Evolutionary conservation across 2,797 vertebrate genomes (phyloP).

Genomic region (Poecile montanus): DNA sequence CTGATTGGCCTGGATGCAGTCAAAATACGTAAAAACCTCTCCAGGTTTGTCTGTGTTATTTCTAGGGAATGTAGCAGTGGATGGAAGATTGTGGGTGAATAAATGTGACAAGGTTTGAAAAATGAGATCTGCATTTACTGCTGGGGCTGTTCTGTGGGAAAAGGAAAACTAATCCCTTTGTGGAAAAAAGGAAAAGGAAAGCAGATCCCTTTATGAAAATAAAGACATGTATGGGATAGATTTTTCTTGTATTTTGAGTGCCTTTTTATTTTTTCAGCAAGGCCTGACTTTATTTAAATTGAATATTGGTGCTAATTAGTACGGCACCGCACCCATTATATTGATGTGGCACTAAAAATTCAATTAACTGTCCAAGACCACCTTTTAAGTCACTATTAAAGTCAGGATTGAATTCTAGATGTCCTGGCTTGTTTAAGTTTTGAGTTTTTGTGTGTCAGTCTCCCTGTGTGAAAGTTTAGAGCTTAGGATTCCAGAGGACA

Average conservation of each 20-base stretch:
- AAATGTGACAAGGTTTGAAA: not conserved
- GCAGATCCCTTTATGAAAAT: not conserved
- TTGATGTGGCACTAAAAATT: not conserved
- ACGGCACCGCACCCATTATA: fast-evolving
- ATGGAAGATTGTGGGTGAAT: not conserved
- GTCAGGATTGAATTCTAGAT: not conserved
- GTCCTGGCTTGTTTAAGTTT: not conserved
- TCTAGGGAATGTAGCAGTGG: not conserved
- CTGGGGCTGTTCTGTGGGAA: not conserved
- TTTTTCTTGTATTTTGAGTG: not conserved
- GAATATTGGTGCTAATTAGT: not conserved
- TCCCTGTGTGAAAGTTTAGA: not conserved
- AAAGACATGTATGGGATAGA: not conserved
- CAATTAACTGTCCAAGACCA: not conserved
- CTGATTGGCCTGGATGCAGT: not conserved
- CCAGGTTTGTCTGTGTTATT: fast-evolving
- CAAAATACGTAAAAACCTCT: not conserved
- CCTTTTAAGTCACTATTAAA: not conserved
- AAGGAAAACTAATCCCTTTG: not conserved
- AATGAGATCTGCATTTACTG: not conserved
- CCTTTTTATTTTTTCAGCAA: fast-evolving
- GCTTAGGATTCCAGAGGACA: not conserved
- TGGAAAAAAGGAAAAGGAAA: not conserved
- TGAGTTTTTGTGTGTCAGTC: not conserved
- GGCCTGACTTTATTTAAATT: not conserved